Base-by-base conservation (phyloP, 2,888 invertebrate species). In the Dryomyza anilis region DNA sequence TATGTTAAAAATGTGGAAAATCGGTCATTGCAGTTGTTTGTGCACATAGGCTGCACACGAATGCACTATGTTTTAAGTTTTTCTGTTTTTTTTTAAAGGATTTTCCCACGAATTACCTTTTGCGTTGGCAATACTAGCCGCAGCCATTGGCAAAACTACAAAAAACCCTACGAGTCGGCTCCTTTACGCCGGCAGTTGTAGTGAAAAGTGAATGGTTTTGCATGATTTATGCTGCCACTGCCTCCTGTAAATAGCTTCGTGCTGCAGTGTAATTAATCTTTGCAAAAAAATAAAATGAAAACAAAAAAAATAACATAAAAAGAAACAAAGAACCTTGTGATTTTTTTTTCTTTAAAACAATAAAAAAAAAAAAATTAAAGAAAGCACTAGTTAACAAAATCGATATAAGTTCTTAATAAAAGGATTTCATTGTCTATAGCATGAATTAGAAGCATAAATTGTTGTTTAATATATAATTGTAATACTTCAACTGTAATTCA, bases 181-280 rank as follows among this genome's bases (percentile, higher is more conserved):
- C 48, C 12, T 55, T 21, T n/a, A 55, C 46, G 48, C 7, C 21
- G 27, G 21, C 7, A 14, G 27, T 23, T 2, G 29, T 65, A 53
- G 64, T 64, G 59, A 64, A 68, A 68, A 68, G 68, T 64, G 68
- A 68, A 68, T 66, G 68, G 64, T 39, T 50, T 63, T 66, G 65
- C 68, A 68, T 68, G 68, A 68, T 68, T 66, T 68, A 66, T 66
- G 60, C 55, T 63, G 60, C 55, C 60, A 56, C 57, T 60, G 53
- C 59, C 60, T 33, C 43, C 56, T 52, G 59, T 59, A 64, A 63
- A 66, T 64, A 60, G 61, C 52, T 65, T 68, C 68, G 65, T 68
- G 68, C 58, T 68, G 66, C 65, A 63, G 66, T 63, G 63, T 60
- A 68, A 68, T 68, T 68, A 68, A 66, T 68, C 68, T 66, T 64